Conservation (phyloP, 2,888 invertebrate species). For the Fissipunctia ypsillon region DNA sequence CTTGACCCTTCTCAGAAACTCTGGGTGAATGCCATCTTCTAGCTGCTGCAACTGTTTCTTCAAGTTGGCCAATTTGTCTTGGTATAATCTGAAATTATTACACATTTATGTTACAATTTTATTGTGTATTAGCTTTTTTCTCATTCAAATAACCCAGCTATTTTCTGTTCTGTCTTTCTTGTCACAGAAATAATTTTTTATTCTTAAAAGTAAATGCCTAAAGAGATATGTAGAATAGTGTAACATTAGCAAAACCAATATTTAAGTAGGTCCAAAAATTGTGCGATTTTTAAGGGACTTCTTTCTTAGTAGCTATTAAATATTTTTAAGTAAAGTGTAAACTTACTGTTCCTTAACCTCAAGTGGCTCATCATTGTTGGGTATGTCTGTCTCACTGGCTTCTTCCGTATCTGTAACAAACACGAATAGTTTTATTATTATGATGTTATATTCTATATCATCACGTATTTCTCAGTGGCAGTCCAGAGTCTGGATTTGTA, state of each 20-base stretch:
- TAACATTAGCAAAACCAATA: not conserved
- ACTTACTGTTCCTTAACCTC: constrained; percentile 97
- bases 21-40: constrained; percentile 96
- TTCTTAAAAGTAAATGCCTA: not conserved
- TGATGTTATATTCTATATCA: too few relatives aligned
- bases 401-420: constrained; percentile 95
- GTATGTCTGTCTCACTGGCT: constrained; percentile 98
- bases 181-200: not conserved
- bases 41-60: constrained; percentile 97
- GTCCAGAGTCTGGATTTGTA: too few relatives aligned
- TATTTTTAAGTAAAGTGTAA: not conserved
- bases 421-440: too few relatives aligned
- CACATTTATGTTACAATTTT: constrained; percentile 14
- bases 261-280: not conserved
- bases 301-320: not conserved
- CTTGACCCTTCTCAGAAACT: constrained; percentile 95
- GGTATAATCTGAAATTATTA: constrained; percentile 93
- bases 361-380: constrained; percentile 94
- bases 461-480: too few relatives aligned
- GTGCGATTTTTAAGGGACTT: not conserved
- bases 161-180: not conserved
- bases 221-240: not conserved
- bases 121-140: not conserved
- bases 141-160: not conserved
- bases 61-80: constrained; percentile 96